phyloP scores from a whole-genome alignment of 1,140 invertebrate species.

The Cheumatopsyche charites region DNA sequence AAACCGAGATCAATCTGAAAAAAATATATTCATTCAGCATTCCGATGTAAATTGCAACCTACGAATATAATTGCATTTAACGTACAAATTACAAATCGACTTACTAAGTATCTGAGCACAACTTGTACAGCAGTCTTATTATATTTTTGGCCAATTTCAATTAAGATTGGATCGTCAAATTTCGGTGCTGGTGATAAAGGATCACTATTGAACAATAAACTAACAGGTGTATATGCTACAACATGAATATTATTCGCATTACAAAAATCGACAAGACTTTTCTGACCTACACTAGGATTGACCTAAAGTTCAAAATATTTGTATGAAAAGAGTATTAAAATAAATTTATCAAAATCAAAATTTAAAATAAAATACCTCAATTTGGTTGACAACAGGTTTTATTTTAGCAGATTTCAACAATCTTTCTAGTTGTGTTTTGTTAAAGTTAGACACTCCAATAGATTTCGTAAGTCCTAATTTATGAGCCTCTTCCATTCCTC shows the following conservation, averaged over 20 bases:
- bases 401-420: constrained; percentile 64
- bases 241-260: constrained; percentile 66
- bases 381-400: constrained; percentile 60
- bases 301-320: too few species aligned
- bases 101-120: constrained; percentile 69
- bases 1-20: constrained; percentile 74
- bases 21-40: too few species aligned
- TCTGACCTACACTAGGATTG: constrained; percentile 74
- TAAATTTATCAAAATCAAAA: too few species aligned
- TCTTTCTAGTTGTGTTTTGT: constrained; percentile 74
- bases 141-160: constrained; percentile 68
- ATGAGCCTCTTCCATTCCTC: constrained; percentile 73
- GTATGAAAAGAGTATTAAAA: too few species aligned
- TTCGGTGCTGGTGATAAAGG: constrained; percentile 62
- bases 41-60: neutral
- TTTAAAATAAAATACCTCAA: too few species aligned
- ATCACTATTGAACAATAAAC: constrained; percentile 61
- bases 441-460: constrained; percentile 91
- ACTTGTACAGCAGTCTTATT: constrained; percentile 73
- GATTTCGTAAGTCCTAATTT: constrained; percentile 71
- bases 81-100: neutral
- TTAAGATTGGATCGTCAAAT: constrained; percentile 65
- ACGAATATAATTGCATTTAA: neutral
- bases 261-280: constrained; percentile 69
- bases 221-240: constrained; percentile 79